Percentiles rank a stretch among this genome's conserved stretches.
These are phyloP conservation scores for Zelleria hepariella DNA, from an alignment of 2,888 invertebrate species.

Conservation along the genomic window DNA sequence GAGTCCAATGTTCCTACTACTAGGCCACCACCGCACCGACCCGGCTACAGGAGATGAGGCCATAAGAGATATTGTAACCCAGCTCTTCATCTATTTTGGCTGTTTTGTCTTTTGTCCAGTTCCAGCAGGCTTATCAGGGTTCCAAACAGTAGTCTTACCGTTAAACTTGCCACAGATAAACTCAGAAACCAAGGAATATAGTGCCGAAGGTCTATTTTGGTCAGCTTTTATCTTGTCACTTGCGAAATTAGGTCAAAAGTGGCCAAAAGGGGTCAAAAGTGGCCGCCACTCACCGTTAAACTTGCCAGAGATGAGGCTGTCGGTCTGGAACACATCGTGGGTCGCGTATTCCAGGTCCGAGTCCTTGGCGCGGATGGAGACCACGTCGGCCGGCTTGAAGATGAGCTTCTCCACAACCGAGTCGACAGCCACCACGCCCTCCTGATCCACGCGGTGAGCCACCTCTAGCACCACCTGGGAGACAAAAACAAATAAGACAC, in stretches of 20 bases:
- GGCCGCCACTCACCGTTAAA: conserved; percentile 83
- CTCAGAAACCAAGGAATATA: no score
- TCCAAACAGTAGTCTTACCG: neutral
- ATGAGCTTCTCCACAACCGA: conserved; percentile 84
- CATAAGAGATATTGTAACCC: no score
- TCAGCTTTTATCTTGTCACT: no score
- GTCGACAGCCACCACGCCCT: conserved; percentile 76
- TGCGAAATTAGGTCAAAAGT: no score
- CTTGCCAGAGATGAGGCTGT: conserved; percentile 83
- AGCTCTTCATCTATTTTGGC: no score
- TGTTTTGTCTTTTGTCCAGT: no score
- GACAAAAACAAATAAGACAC: neutral
- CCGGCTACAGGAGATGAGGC: no score
- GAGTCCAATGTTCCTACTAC: no score
- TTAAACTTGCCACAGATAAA: neutral
- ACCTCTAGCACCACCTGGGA: conserved; percentile 82
- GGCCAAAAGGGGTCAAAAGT: no score
- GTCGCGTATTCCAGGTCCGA: conserved; percentile 92
- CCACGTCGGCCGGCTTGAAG: conserved; percentile 87
- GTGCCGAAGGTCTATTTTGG: no score
- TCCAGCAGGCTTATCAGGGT: no score
- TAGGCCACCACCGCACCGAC: no score
- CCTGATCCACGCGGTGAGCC: conserved; percentile 84
- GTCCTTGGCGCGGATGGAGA: conserved; percentile 85
- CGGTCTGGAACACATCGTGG: conserved; percentile 90